Conservation (phyloP, 2,797 vertebrate genomes). For the Anabas testudineus region DNA sequence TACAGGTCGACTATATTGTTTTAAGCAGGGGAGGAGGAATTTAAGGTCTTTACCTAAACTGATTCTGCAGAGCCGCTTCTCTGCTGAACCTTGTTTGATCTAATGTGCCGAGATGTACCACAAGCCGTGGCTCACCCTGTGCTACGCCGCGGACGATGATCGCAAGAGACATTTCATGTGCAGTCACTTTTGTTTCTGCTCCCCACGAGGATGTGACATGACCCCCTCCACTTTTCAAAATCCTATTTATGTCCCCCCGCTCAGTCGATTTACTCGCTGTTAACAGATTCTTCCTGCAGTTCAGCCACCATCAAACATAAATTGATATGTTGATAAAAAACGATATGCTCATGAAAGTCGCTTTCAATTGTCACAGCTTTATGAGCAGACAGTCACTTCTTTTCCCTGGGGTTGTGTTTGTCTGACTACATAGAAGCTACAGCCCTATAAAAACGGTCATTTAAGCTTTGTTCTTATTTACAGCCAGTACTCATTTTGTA, state of each 20-base stretch:
- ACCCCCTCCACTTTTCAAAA: background rate
- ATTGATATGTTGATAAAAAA: slow-evolving; percentile 8
- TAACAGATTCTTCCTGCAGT: background rate
- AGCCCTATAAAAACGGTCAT: background rate
- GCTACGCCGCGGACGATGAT: slow-evolving; percentile 12
- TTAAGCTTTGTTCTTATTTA: background rate
- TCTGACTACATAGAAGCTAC: slow-evolving; percentile 7
- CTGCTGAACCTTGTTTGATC: slow-evolving; percentile 8
- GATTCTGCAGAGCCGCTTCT: background rate
- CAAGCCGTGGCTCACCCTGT: slow-evolving; percentile 9
- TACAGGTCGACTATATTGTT: background rate
- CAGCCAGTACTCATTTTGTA: background rate
- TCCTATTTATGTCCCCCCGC: background rate
- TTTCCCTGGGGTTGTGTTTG: slow-evolving; percentile 16
- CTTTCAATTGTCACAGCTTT: slow-evolving; percentile 28
- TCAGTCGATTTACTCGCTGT: background rate
- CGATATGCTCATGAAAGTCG: slow-evolving; percentile 33
- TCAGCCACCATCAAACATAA: background rate
- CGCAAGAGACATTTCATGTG: slow-evolving; percentile 22
- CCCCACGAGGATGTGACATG: background rate
- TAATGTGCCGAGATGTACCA: slow-evolving; percentile 23
- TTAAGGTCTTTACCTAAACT: background rate
- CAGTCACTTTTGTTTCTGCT: slow-evolving; percentile 10
- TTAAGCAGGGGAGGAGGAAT: background rate
- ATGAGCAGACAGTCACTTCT: slow-evolving; percentile 23